Conservation (phyloP, 2,113 vertebrate species). For the Phyllopteryx taeniolatus region DNA sequence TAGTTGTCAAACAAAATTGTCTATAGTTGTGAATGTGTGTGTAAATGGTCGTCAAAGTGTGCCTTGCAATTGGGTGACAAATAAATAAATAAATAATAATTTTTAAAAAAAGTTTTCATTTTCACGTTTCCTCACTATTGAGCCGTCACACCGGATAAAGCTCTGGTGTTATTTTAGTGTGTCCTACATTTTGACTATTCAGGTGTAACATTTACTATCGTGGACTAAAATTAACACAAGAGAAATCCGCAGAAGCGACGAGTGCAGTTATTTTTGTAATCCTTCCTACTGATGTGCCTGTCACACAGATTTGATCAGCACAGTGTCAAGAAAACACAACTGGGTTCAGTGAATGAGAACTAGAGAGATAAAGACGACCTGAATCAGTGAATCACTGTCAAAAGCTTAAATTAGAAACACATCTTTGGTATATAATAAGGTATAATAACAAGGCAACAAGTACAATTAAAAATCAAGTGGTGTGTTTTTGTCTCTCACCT, state of each 20-base stretch:
- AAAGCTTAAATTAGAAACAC: no score
- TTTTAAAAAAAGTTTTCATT: no score
- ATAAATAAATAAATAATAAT: no score
- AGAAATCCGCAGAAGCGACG: not conserved
- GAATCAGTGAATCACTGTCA: not conserved
- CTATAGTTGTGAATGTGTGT: no score
- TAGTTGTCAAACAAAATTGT: not conserved
- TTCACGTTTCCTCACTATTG: not conserved
- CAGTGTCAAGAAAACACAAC: not conserved
- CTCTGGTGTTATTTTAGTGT: not conserved
- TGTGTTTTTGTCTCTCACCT: constrained; percentile 70
- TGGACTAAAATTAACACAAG: constrained; percentile 27
- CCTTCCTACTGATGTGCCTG: not conserved
- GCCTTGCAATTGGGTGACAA: no score
- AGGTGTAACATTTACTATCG: constrained; percentile 8
- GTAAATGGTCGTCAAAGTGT: no score
- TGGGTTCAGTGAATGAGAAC: not conserved
- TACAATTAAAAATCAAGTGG: not conserved
- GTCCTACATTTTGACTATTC: not conserved
- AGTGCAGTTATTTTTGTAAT: constrained; percentile 24
- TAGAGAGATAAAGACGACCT: no score
- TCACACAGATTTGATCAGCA: constrained; percentile 21
- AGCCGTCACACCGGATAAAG: not conserved
- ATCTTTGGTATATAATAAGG: no score
- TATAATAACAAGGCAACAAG: not conserved